Evolutionary conservation across 2,888 invertebrate genomes (phyloP).

Genomic region (Actias luna): DNA sequence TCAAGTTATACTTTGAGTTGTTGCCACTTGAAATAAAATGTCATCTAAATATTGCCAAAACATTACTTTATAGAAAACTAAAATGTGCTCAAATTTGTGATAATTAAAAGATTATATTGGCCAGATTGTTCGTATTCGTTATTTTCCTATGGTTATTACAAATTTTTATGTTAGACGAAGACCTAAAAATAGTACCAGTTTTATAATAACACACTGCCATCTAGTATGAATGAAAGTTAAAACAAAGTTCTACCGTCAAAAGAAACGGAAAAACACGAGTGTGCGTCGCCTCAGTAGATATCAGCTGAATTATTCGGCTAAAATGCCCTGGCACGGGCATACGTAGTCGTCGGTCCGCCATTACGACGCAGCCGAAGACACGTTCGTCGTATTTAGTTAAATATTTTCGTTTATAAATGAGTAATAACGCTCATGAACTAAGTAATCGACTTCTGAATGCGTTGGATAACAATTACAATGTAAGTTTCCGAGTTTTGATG

Average conservation of each 20-base stretch:
- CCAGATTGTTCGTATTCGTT: too few relatives aligned
- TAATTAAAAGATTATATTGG: neutral
- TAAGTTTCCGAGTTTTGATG: conserved; percentile 86
- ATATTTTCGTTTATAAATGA: conserved; percentile 87
- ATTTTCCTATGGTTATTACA: neutral
- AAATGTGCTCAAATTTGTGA: neutral
- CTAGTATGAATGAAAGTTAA: conserved; percentile 45
- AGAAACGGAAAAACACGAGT: conserved; percentile 82
- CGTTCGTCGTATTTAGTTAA: conserved; percentile 83
- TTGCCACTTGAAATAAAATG: neutral
- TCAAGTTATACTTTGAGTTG: neutral
- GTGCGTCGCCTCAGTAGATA: conserved; percentile 80
- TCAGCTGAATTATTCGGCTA: conserved; percentile 83
- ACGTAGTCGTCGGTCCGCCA: conserved; percentile 83
- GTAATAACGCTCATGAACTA: conserved; percentile 93
- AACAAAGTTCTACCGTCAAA: conserved; percentile 67
- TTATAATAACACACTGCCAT: conserved; percentile 39
- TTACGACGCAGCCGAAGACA: conserved; percentile 82
- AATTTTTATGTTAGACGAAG: neutral
- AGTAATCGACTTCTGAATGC: conserved; percentile 98
- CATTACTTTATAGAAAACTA: neutral
- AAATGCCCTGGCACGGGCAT: conserved; percentile 83
- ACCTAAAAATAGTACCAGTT: neutral
- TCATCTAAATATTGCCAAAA: neutral
- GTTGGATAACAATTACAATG: conserved; percentile 98